Base-by-base conservation (phyloP, 1,140 invertebrate species). In the Apis cerana region DNA sequence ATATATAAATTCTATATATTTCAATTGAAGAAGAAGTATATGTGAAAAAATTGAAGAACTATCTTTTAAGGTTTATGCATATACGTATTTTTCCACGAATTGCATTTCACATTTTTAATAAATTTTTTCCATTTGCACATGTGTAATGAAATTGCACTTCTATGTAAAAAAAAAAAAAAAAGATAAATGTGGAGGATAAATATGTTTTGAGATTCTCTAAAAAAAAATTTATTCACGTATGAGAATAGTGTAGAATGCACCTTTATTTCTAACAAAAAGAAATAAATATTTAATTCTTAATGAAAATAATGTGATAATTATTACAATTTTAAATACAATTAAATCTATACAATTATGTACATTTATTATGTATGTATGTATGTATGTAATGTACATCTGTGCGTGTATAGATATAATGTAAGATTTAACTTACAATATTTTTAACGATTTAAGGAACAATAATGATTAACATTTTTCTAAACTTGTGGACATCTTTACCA, bases 31-130 rank as follows among this genome's bases (percentile, higher is more conserved):
- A 71, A 43, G 33, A 77, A 67, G 62, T 74, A 65, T 75, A 54
- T 13, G 19, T 76, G 69, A 65, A 76, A 64, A 58, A 13, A n/a
- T 58, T 65, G 48, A 76, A 8, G n/a, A 12, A 64, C 48, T 80
- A 88, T 23, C 70, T 65, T 64, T 61, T 83, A 88, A 80, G 62
- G 52, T 80, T 80, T 85, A 88, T 59, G 77, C 76, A 64, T 88
- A 88, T 64, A 85, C 80, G 80, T 85, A 88, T 84, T 88, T 88
- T 88, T 85, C 67, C 86, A 88, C 79, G 54, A 59, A 77, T 85
- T 85, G 76, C 83, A 88, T 88, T 88, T 88, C 64, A 85, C 75
- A 88, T 76, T 88, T 88, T 64, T 81, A 88, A 85, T 65, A 62
- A 64, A 79, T 83, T 88, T 85, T 87, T 81, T 70, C 81, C 33